Base-by-base conservation (phyloP, 2,888 invertebrate genomes). In the Cheiracanthium punctorium region DNA sequence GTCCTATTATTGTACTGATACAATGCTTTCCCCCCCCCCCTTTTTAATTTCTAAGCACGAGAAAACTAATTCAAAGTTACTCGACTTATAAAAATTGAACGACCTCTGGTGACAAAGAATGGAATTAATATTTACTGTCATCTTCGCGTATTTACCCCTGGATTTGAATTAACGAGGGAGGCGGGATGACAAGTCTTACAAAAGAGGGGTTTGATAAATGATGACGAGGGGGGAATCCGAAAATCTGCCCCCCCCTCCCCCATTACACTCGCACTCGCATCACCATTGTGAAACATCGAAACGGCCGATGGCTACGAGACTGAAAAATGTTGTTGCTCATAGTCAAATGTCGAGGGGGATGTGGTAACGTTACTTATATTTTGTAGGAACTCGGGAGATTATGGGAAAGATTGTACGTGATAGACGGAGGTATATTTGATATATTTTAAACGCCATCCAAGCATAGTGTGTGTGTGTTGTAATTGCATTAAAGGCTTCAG, bases 131-230 rank as follows among this genome's bases (percentile, higher is more conserved):
- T 71, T 70, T 71, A 71, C 41, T 82, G 74, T 82, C 69, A 75
- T 73, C 69, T 37, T 74, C 70, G 71, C 58, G 69, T 82, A 76
- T 82, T 82, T 82, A 82, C 71, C 65, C 75, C 71, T 76, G 65
- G 76, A 76, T 76, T 82, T 71, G 82, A 82, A 82, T 82, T 82
- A 82, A 82, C 77, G 77, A 77, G 82, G 82, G 72, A 65, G 82
- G 82, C 82, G 82, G 65, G 77, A 77, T 84, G 82, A 84, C 77
- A 77, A 28, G 65, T 58, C 43, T 17, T 33, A 84, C 82, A 77
- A 84, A 72, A 69, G 58, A 58, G 67, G 48, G 77, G 29, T n/a
- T 77, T 82, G 82, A 84, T 84, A 84, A 77, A 84, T 84, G 82
- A 77, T 43, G 77, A 73, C 69, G 71, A 24, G 24, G 76, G 71